These are phyloP conservation scores for Pelecanus crispus DNA, from an alignment of 2,113 vertebrate genomes.

Conservation along the genomic window DNA sequence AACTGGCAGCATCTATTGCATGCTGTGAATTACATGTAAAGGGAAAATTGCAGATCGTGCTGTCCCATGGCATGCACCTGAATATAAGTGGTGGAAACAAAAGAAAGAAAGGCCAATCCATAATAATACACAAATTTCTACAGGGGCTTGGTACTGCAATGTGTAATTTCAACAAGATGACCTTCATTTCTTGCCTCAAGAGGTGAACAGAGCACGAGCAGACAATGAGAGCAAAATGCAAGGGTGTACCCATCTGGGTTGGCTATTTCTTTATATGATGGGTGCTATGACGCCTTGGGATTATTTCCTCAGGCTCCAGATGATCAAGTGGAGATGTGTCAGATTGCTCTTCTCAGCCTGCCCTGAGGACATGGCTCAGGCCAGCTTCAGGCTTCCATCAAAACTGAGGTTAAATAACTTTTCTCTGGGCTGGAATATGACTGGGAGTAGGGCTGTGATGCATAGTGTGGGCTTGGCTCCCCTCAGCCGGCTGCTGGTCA, in stretches of 20 bases:
- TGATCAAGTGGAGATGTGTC: neutral
- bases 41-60: neutral
- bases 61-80: neutral
- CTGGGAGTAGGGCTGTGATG: neutral
- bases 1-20: neutral
- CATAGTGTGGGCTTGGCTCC: neutral
- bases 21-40: neutral
- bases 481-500: neutral
- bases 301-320: neutral
- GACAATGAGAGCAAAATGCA: neutral
- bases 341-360: neutral
- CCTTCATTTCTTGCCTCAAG: neutral
- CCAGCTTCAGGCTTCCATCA: neutral
- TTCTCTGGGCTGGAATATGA: neutral
- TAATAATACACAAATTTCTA: neutral
- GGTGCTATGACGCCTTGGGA: neutral
- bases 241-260: too few species aligned
- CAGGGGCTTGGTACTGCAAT: fast-evolving
- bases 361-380: neutral
- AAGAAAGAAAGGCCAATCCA: neutral
- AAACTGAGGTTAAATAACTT: neutral
- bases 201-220: neutral
- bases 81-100: neutral
- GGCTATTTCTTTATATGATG: fast-evolving
- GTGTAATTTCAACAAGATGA: neutral